Conservation (phyloP, 1,140 invertebrate species). For the Rhysida immarginata region DNA sequence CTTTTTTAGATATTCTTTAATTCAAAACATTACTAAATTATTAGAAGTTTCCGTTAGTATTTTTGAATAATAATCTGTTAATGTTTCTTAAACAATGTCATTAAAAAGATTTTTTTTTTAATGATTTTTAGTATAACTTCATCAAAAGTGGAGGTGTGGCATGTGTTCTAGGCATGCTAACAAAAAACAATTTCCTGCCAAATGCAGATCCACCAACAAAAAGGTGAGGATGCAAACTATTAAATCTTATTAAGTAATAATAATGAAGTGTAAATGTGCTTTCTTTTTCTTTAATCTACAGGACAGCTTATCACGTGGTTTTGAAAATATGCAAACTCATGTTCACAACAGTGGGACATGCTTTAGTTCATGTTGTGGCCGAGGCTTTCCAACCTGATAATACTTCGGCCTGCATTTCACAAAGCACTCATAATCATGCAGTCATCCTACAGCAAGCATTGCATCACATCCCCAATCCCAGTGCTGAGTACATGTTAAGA, state of each 20-base stretch:
- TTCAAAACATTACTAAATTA: too few species aligned
- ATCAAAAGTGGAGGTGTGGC: constrained; percentile 67
- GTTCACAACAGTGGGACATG: constrained; percentile 57
- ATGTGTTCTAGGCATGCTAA: constrained; percentile 65
- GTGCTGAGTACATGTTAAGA: constrained; percentile 48
- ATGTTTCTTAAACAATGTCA: too few species aligned
- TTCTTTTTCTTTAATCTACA: constrained; percentile 25
- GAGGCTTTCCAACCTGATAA: constrained; percentile 24
- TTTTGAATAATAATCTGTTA: too few species aligned
- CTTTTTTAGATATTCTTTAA: too few species aligned
- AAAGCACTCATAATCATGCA: constrained; percentile 24
- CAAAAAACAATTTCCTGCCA: constrained; percentile 71
- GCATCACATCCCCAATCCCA: constrained; percentile 48
- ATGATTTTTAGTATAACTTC: constrained; percentile 49
- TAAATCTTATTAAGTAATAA: not conserved
- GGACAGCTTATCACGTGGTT: constrained; percentile 69
- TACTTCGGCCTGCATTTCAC: constrained; percentile 3
- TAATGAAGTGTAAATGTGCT: not conserved
- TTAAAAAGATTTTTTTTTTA: not conserved
- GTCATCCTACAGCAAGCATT: constrained; percentile 57
- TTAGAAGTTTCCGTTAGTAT: too few species aligned
- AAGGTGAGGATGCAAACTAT: constrained; percentile 30
- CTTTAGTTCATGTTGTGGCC: constrained; percentile 27
- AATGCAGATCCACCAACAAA: constrained; percentile 65
- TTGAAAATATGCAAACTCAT: constrained; percentile 77